These are phyloP conservation scores for Chrysocyon brachyurus DNA, from an alignment of 2,797 vertebrate genomes.

Conservation along the genomic window DNA sequence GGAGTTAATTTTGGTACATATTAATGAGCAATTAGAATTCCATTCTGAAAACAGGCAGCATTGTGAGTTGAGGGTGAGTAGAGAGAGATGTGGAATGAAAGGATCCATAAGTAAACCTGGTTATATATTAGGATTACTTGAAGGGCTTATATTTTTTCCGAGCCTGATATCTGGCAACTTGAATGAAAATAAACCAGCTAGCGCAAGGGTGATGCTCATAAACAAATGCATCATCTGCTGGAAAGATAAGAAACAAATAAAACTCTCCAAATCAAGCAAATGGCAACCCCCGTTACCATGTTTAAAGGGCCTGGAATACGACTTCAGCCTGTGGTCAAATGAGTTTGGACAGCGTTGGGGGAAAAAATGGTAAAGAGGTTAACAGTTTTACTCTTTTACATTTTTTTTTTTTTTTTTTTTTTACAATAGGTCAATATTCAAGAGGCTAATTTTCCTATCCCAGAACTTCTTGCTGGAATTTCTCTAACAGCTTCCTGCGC, in stretches of 20 bases:
- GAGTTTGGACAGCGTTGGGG: neutral
- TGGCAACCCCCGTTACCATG: neutral
- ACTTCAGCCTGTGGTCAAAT: neutral
- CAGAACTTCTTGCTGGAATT: neutral
- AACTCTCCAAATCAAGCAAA: neutral
- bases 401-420: neutral
- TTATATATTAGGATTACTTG: neutral
- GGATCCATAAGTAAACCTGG: neutral
- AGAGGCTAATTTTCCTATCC: neutral
- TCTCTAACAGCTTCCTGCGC: neutral
- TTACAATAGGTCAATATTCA: neutral
- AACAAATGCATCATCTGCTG: neutral
- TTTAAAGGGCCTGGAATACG: neutral
- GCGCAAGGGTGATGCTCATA: conserved; percentile 26
- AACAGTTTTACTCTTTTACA: neutral
- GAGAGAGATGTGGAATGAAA: conserved; percentile 35
- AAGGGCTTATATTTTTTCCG: neutral
- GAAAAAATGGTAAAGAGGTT: neutral
- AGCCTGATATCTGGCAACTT: neutral
- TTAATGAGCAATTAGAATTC: conserved; percentile 76
- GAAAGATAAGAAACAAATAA: conserved; percentile 11
- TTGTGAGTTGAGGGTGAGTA: conserved; percentile 35
- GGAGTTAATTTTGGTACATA: conserved; percentile 77
- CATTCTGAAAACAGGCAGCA: conserved; percentile 63
- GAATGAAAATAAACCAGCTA: conserved; percentile 16